Percentiles rank a stretch among this genome's conserved stretches.
Evolutionary conservation across 2,113 vertebrate species (phyloP).

Genomic region (Ammospiza caudacuta): DNA sequence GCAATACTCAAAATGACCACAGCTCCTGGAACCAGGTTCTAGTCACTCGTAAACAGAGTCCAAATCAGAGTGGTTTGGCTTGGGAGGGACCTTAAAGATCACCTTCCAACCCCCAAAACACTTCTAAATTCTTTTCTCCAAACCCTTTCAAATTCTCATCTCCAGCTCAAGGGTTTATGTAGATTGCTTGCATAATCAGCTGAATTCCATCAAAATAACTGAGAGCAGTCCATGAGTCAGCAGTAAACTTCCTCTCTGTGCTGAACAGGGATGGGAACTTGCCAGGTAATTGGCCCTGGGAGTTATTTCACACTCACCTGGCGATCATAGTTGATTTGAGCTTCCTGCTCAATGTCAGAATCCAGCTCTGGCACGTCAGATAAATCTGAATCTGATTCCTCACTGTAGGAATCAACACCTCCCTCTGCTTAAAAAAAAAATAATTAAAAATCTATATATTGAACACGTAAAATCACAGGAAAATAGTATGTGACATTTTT

Average conservation of each 20-base stretch:
- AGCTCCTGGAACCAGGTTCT: neutral
- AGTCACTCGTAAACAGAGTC: neutral
- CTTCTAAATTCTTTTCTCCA: neutral
- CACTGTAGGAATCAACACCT: constrained; percentile 91
- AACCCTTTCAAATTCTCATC: neutral
- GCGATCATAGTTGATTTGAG: constrained; percentile 94
- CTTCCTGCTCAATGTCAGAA: constrained; percentile 98
- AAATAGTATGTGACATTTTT: neutral
- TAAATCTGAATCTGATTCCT: constrained; percentile 94
- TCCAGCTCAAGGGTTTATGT: neutral
- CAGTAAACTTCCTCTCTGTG: neutral
- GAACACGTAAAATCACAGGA: neutral
- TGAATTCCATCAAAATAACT: neutral
- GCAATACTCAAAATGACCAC: neutral
- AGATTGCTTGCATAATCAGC: neutral
- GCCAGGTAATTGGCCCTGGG: neutral
- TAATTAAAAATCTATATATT: neutral
- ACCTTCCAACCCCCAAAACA: neutral
- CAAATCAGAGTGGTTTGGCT: neutral
- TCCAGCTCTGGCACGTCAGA: constrained; percentile 95
- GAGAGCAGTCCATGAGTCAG: neutral
- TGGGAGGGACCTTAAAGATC: neutral
- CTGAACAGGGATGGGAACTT: neutral
- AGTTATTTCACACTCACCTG: constrained; percentile 79
- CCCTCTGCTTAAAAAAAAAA: constrained; percentile 77